Base-by-base conservation (phyloP, 2,113 vertebrate genomes). In the Patagioenas fasciata region DNA sequence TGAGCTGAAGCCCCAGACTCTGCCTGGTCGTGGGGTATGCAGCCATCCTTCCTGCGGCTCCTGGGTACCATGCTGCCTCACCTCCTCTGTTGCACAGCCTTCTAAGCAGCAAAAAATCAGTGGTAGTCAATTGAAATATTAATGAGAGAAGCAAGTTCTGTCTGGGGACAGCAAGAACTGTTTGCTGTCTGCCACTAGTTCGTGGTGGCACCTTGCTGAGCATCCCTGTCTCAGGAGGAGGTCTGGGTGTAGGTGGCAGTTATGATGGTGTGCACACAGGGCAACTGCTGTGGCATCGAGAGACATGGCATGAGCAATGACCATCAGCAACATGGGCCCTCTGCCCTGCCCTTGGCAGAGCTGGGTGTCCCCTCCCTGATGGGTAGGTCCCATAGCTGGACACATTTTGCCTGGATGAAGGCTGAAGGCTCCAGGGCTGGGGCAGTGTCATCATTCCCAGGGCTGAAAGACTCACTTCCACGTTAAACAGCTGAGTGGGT, bases 21-120 rank as follows among this genome's bases (percentile, higher is more conserved):
- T 66, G n/a, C 25, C 32, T 34, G 29, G 15, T 28, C 6, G 48
- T 61, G 72, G 72, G 34, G 3, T 36, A 54, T 75, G 72, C 31
- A 61, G 2, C 26, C 6, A 3, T 20, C 32, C 48, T 73, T 77
- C 60, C 40, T 5, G 0, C n/a, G 53, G 47, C 84, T 61, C 54
- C 54, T 29, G 51, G 10, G 5, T 12, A 23, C 31, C n/a, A 7
- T 0, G 0, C 21, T 74, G 73, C 50, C 20, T 15, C 8, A 3
- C 14, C 42, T 88, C 11, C 61, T 82, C 51, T 11, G 2, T 34
- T 38, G 50, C n/a, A 47, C 38, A 16, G 72, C 15, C 38, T 65
- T 38, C 0, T 0, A 44, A 15, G 40, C n/a, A 36, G 60, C 50
- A 77, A 90, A 64, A 64, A 69, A 3, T 19, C 44, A 9, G 40